A percentile compares a stretch with the other conserved stretches of the same genome.
phyloP scores from a whole-genome alignment of 2,888 invertebrate species.

The Calameuta pallipes region DNA sequence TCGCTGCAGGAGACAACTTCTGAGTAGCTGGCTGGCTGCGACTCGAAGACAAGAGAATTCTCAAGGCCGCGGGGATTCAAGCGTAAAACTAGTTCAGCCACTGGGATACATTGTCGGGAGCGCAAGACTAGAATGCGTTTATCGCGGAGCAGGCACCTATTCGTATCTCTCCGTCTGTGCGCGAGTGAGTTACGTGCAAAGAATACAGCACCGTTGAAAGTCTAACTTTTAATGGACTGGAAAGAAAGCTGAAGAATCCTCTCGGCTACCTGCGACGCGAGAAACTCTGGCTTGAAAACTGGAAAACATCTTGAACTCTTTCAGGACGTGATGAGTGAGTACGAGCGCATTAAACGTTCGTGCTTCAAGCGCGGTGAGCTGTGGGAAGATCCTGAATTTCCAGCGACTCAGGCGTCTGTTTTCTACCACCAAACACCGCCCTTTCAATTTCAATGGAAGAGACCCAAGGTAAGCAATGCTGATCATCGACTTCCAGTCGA shows the following conservation, averaged over 20 bases:
- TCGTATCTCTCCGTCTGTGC: not conserved
- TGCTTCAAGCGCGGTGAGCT: slow-evolving; percentile 83
- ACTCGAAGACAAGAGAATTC: not conserved
- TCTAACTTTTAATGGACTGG: not conserved
- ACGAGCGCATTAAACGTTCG: slow-evolving; percentile 84
- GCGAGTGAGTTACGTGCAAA: not conserved
- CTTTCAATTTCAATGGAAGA: slow-evolving; percentile 91
- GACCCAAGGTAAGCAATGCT: slow-evolving; percentile 76
- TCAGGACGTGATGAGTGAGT: slow-evolving; percentile 77
- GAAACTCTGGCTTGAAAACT: not conserved
- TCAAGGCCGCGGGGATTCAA: slow-evolving; percentile 51
- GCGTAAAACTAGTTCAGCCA: slow-evolving; percentile 47
- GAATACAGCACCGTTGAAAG: not conserved
- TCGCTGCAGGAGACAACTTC: not conserved
- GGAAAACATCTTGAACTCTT: slow-evolving; percentile 28
- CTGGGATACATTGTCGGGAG: not conserved
- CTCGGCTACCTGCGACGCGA: no score
- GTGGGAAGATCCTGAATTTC: slow-evolving; percentile 94
- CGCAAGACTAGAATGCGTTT: not conserved
- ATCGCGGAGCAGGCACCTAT: not conserved
- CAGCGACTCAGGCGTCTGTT: slow-evolving; percentile 87
- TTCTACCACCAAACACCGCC: slow-evolving; percentile 96
- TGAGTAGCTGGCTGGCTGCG: not conserved
- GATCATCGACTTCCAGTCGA: not conserved
- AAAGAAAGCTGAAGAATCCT: not conserved